Evolutionary conservation across 92 coral and sea anemone species (phyloP).

Genomic region (Umimayanthus chanpuru): DNA sequence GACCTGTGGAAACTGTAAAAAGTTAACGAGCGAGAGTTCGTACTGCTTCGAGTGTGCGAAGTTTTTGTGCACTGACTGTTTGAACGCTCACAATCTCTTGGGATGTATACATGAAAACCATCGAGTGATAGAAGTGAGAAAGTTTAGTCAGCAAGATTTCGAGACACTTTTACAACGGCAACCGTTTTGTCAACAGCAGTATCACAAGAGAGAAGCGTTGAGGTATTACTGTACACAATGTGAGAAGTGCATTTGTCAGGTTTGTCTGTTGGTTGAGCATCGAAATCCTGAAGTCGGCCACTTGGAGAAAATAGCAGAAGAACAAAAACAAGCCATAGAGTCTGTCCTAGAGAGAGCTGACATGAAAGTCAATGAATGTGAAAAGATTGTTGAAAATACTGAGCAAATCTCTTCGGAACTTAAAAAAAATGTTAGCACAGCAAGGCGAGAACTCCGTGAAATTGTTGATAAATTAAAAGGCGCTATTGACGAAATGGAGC

Average conservation of each 20-base stretch:
- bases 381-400: not conserved
- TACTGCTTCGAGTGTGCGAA: no score
- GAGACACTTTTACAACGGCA: not conserved
- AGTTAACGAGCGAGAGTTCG: no score
- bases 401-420: not conserved
- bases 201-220: not conserved
- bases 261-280: not conserved
- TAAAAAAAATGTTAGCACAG: not conserved
- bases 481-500: not conserved
- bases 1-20: not conserved
- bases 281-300: not conserved
- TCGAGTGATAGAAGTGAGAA: no score
- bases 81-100: not conserved
- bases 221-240: conserved; percentile 2
- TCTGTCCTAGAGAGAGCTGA: not conserved
- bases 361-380: not conserved
- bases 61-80: not conserved
- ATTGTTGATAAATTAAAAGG: not conserved
- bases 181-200: not conserved
- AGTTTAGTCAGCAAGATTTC: no score
- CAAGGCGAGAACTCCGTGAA: not conserved
- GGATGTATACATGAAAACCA: not conserved
- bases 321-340: not conserved
- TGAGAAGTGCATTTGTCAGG: not conserved
- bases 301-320: not conserved